A percentile compares a stretch with the other conserved stretches of the same genome.
phyloP scores from a whole-genome alignment of 2,888 invertebrate species.

The Sinodicranocentrus sp. region DNA sequence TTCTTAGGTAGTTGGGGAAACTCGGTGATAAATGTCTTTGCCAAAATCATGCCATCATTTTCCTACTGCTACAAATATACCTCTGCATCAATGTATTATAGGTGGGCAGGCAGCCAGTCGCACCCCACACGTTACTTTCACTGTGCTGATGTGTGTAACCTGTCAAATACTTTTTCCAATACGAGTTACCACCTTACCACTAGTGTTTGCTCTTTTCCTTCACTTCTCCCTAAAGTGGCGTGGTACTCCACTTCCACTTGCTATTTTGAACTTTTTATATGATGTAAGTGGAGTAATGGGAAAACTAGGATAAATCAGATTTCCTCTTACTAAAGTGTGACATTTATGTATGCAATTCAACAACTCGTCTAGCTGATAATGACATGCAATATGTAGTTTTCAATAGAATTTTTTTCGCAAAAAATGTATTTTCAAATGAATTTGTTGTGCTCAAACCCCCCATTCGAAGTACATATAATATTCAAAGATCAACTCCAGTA shows the following conservation, averaged over 20 bases:
- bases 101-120: too few species aligned
- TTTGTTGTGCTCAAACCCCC: too few species aligned
- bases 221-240: not conserved
- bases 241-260: too few species aligned
- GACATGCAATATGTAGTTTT: not conserved
- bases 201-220: conserved; percentile 8
- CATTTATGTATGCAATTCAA: not conserved
- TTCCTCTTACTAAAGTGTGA: conserved; percentile 13
- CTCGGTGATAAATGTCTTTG: conserved; percentile 43
- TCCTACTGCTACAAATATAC: not conserved
- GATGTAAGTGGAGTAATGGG: conserved; percentile 15
- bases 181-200: too few species aligned
- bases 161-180: conserved; percentile 47
- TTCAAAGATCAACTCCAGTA: too few species aligned
- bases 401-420: too few species aligned
- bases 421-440: too few species aligned
- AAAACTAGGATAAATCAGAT: conserved; percentile 29
- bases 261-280: conserved; percentile 16
- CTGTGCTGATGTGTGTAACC: conserved; percentile 22
- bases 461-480: too few species aligned
- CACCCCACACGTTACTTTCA: too few species aligned
- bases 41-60: conserved; percentile 29
- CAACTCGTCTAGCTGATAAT: not conserved
- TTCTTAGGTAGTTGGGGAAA: conserved; percentile 34
- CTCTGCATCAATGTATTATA: not conserved